phyloP scores from a whole-genome alignment of 2,113 vertebrate genomes.

The Gopherus flavomarginatus region DNA sequence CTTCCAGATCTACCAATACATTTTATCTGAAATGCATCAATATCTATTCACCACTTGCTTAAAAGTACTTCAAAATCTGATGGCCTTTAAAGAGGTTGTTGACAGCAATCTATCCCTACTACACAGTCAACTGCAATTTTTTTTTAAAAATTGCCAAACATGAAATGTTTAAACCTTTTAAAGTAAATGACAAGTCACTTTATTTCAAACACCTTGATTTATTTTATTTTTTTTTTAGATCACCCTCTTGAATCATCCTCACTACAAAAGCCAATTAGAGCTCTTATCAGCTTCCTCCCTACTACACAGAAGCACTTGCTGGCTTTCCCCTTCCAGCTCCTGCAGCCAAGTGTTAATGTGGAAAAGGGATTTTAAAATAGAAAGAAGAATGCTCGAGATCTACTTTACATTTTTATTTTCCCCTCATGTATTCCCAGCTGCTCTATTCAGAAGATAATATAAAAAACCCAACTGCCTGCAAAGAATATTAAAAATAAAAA shows the following conservation, averaged over 20 bases:
- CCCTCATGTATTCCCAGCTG: constrained; percentile 59
- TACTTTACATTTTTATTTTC: constrained; percentile 10
- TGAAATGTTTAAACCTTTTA: background rate
- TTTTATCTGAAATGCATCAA: background rate
- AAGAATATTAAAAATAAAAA: background rate
- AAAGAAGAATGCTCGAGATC: background rate
- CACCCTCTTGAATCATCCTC: background rate
- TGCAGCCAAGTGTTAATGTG: background rate
- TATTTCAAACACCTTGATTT: background rate
- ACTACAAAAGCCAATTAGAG: constrained; percentile 10
- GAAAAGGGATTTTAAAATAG: background rate
- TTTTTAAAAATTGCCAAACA: background rate
- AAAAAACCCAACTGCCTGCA: background rate
- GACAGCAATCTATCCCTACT: background rate
- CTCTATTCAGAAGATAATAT: background rate
- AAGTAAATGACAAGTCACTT: constrained; percentile 26
- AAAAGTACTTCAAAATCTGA: background rate
- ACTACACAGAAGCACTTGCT: constrained; percentile 4
- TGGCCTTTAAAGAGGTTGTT: too few species aligned
- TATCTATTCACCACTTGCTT: background rate
- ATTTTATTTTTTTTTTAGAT: background rate
- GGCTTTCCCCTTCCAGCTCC: background rate
- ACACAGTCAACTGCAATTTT: background rate
- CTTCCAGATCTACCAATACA: background rate
- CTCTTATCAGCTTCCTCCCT: background rate